phyloP scores from a whole-genome alignment of 2,113 vertebrate species.

The Ranitomeya imitator region DNA sequence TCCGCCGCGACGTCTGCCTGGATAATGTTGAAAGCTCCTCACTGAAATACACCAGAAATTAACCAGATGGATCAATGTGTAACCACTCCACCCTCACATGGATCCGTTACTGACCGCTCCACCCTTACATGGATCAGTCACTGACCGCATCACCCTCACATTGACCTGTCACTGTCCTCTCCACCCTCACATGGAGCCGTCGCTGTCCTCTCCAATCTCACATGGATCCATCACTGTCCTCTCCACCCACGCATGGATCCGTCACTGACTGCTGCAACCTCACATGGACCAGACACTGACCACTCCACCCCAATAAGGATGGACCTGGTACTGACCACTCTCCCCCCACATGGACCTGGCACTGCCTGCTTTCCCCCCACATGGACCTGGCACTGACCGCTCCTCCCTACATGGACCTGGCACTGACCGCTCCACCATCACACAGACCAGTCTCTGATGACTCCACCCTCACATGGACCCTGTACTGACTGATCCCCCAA shows the following conservation, averaged over 20 bases:
- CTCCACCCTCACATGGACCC: not conserved
- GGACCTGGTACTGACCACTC: not conserved
- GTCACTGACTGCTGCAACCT: not conserved
- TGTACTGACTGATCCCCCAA: not conserved
- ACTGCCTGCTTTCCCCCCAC: not conserved
- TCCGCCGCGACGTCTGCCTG: slow-evolving; percentile 82
- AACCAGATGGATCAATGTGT: not conserved
- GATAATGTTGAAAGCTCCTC: slow-evolving; percentile 84
- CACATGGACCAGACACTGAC: not conserved
- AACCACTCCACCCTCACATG: not conserved
- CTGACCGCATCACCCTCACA: not conserved
- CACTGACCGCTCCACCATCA: not conserved
- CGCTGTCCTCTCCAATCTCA: too few relatives aligned
- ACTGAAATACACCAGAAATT: slow-evolving; percentile 65
- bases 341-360: not conserved
- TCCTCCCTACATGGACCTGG: not conserved
- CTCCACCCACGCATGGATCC: not conserved
- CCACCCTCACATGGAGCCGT: not conserved
- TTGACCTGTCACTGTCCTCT: not conserved
- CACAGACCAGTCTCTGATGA: not conserved
- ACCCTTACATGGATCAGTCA: not conserved
- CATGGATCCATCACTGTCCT: not conserved
- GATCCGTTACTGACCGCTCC: not conserved
- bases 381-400: not conserved
- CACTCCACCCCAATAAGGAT: not conserved